Conservation (phyloP, 2,797 vertebrate genomes). For the Micromesistius poutassou region DNA sequence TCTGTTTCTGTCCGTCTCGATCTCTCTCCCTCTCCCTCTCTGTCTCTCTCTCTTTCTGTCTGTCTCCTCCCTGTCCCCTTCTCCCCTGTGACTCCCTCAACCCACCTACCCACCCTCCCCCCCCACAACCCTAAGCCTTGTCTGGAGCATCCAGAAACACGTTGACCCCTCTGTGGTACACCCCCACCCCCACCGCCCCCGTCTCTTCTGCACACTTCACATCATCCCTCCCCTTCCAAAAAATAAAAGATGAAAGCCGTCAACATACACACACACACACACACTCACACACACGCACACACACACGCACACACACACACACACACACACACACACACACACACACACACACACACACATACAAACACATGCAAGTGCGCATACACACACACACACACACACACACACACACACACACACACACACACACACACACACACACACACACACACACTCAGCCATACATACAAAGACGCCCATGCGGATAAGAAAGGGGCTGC, state of each 20-base stretch:
- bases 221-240: constrained; percentile 9
- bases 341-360: constrained; percentile 4
- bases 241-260: constrained; percentile 42
- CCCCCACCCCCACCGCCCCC: constrained; percentile 31
- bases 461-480: constrained; percentile 36
- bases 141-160: constrained; percentile 45
- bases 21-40: constrained; percentile 55
- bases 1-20: constrained; percentile 44
- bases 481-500: constrained; percentile 56
- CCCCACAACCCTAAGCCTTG: constrained; percentile 57
- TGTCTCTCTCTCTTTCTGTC: constrained; percentile 57
- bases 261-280: constrained; percentile 11
- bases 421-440: not conserved
- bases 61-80: constrained; percentile 44
- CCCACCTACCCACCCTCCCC: constrained; percentile 26
- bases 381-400: constrained; percentile 35
- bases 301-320: constrained; percentile 34
- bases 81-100: constrained; percentile 34
- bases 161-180: constrained; percentile 12
- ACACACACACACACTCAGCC: not conserved
- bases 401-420: constrained; percentile 43
- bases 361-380: not conserved
- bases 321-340: constrained; percentile 42
- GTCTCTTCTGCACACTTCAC: constrained; percentile 34
- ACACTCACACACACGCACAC: not conserved